Percentiles rank a stretch among this genome's conserved stretches.
Conservation (phyloP, 1,140 invertebrate genomes). For the Drosophila kikkawai region DNA sequence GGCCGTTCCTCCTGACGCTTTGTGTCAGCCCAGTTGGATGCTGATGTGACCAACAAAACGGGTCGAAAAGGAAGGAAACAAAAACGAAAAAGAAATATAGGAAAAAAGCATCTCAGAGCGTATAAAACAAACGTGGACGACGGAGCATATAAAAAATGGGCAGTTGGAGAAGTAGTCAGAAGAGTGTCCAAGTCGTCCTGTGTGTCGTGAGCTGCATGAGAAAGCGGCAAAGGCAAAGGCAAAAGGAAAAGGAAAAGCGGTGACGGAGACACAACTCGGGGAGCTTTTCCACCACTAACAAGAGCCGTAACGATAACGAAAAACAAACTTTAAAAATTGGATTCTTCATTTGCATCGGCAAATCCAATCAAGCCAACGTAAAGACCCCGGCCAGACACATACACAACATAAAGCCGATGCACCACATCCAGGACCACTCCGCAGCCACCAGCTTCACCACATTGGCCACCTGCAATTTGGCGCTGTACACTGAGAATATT, state of each 20-base stretch:
- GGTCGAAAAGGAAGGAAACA: background rate
- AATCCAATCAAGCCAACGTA: slow-evolving; percentile 85
- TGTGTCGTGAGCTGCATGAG: slow-evolving; percentile 35
- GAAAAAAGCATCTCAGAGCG: slow-evolving; percentile 15
- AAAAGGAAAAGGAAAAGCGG: background rate
- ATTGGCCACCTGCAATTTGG: slow-evolving; percentile 34
- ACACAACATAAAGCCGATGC: slow-evolving; percentile 76
- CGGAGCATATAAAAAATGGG: slow-evolving; percentile 21
- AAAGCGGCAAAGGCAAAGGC: slow-evolving; percentile 3
- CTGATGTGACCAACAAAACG: slow-evolving; percentile 57
- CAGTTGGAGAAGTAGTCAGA: slow-evolving; percentile 18
- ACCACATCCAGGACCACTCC: slow-evolving; percentile 26
- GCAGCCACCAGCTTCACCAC: slow-evolving; percentile 9
- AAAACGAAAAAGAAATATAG: slow-evolving; percentile 1
- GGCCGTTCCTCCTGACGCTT: slow-evolving; percentile 59
- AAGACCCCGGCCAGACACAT: slow-evolving; percentile 79
- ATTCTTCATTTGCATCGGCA: slow-evolving; percentile 84
- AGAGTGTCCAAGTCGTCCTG: slow-evolving; percentile 35
- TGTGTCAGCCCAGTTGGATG: slow-evolving; percentile 63
- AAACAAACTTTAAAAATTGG: slow-evolving; percentile 85
- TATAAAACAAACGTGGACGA: slow-evolving; percentile 48
- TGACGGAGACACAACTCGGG: slow-evolving; percentile 13
- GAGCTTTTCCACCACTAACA: slow-evolving; percentile 62
- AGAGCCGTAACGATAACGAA: slow-evolving; percentile 83
- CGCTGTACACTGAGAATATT: slow-evolving; percentile 1